Conservation (phyloP, 2,797 vertebrate species). For the Psittacula echo region DNA sequence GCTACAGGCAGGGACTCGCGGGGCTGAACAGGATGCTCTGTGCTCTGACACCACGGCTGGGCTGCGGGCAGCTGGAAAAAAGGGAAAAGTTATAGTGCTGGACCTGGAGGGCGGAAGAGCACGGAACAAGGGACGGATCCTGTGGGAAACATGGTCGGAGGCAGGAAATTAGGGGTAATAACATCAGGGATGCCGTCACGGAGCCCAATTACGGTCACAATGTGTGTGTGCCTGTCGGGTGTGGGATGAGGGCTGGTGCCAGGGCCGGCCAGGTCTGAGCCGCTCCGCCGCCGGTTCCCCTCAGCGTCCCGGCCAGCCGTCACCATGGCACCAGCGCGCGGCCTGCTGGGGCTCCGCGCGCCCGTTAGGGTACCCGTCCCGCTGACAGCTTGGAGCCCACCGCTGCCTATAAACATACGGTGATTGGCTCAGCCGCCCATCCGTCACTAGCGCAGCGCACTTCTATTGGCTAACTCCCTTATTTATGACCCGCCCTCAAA, state of each 20-base stretch:
- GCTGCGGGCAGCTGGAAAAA: background rate
- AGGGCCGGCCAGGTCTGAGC: rapidly evolving
- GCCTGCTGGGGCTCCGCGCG: rapidly evolving
- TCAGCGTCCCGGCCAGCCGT: background rate
- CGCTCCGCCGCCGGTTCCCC: rapidly evolving
- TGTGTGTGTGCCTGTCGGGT: background rate
- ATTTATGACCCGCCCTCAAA: background rate
- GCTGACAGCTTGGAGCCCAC: background rate
- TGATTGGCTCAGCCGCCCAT: background rate
- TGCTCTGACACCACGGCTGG: background rate
- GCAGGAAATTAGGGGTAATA: rapidly evolving
- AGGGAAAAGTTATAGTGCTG: background rate
- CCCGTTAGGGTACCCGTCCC: rapidly evolving
- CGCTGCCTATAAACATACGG: rapidly evolving
- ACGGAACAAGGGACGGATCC: background rate
- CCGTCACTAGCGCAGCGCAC: rapidly evolving
- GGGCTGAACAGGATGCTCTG: background rate
- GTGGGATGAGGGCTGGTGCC: background rate
- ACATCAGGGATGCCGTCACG: background rate
- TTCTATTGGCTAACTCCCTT: background rate
- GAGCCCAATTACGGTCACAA: background rate
- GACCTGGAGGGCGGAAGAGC: background rate
- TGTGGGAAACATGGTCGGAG: rapidly evolving
- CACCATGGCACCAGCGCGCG: background rate
- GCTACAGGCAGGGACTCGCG: background rate